These are phyloP conservation scores for Galagoides demidoff DNA, from an alignment of 2,797 vertebrate species.

Conservation along the genomic window DNA sequence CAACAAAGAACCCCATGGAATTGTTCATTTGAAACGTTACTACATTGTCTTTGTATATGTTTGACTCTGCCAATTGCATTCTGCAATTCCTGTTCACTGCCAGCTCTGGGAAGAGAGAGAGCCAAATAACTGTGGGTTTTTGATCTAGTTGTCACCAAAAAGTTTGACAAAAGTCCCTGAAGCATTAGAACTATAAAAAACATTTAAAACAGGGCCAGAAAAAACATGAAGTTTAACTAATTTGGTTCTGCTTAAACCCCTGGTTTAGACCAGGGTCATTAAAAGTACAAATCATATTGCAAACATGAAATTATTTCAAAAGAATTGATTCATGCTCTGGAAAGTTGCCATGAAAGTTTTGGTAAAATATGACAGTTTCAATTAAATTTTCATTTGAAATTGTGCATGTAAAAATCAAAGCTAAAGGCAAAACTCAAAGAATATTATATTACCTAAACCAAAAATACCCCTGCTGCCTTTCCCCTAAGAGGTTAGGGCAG, in stretches of 20 bases:
- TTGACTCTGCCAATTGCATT: constrained; percentile 59
- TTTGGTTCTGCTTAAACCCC: constrained; percentile 7
- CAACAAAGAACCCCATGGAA: constrained; percentile 55
- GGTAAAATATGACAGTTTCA: constrained; percentile 34
- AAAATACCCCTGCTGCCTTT: neutral
- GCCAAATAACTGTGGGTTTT: constrained; percentile 59
- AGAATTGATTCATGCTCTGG: constrained; percentile 17
- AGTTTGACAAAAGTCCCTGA: constrained; percentile 67
- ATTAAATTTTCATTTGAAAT: constrained; percentile 55
- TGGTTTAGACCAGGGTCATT: constrained; percentile 34
- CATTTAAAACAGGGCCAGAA: constrained; percentile 10
- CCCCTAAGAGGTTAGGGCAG: neutral
- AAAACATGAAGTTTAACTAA: constrained; percentile 33
- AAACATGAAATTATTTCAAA: constrained; percentile 19
- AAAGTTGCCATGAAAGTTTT: constrained; percentile 18
- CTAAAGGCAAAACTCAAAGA: constrained; percentile 28
- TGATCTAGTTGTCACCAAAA: constrained; percentile 72
- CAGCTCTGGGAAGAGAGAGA: constrained; percentile 50
- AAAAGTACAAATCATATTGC: constrained; percentile 46
- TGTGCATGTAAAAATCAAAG: neutral
- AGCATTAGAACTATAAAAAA: constrained; percentile 59
- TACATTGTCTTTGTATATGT: constrained; percentile 52
- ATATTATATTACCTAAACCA: neutral
- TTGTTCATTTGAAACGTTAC: constrained; percentile 73
- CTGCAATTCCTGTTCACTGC: constrained; percentile 66